Conservation (phyloP, 2,888 invertebrate species). For the Polyommatus icarus region DNA sequence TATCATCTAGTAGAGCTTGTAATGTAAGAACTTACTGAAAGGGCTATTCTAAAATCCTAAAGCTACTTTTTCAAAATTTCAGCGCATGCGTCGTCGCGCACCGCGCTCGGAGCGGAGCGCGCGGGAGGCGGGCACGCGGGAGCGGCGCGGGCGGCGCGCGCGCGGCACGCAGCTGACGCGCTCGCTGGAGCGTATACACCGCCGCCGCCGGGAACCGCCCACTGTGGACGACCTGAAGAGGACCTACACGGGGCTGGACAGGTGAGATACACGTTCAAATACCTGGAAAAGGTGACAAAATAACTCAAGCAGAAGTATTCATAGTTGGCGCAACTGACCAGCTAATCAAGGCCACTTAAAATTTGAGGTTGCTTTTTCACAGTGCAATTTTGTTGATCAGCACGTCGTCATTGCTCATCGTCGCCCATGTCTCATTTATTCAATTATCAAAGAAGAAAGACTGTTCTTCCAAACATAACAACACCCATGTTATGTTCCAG, state of each 20-base stretch:
- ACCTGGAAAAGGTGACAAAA: neutral
- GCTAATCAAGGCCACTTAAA: no score
- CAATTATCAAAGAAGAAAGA: no score
- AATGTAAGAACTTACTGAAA: neutral
- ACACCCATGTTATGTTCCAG: conserved; percentile 39
- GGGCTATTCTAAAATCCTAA: neutral
- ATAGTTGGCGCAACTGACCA: no score
- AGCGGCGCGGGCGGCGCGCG: conserved; percentile 49
- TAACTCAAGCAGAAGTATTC: no score
- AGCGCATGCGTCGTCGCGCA: conserved; percentile 64
- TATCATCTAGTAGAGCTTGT: no score
- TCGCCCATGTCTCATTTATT: no score
- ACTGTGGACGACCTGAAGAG: conserved; percentile 78
- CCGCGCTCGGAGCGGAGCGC: conserved; percentile 59
- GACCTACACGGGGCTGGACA: conserved; percentile 82
- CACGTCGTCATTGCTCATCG: no score
- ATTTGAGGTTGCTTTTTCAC: no score
- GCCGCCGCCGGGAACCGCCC: conserved; percentile 67
- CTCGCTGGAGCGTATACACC: conserved; percentile 76
- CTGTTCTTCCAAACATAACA: neutral
- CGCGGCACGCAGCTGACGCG: conserved; percentile 71
- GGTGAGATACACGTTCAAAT: conserved; percentile 48
- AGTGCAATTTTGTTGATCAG: no score
- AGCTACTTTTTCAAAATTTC: conserved; percentile 31
- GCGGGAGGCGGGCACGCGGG: conserved; percentile 46